phyloP scores from a whole-genome alignment of 1,140 invertebrate genomes.

The Polypedilum pembai region DNA sequence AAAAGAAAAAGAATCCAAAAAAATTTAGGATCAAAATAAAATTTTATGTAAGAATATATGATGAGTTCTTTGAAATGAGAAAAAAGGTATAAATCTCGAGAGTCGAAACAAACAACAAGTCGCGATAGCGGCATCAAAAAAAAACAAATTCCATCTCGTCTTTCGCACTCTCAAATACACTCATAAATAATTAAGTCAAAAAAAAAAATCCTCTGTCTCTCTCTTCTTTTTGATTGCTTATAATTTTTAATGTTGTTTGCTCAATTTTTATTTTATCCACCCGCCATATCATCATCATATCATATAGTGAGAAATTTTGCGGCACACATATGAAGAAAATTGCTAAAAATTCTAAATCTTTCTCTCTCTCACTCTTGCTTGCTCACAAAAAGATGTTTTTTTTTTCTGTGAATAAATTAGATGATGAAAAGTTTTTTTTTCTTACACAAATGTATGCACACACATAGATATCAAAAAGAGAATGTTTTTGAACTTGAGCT shows the following conservation, averaged over 20 bases:
- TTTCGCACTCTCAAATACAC: constrained; percentile 10
- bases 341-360: not conserved
- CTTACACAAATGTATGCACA: not conserved
- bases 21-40: too few relatives aligned
- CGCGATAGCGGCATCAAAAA: not conserved
- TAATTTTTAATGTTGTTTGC: not conserved
- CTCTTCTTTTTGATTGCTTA: not conserved
- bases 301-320: not conserved
- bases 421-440: not conserved
- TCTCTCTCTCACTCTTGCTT: too few relatives aligned
- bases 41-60: too few relatives aligned
- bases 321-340: not conserved
- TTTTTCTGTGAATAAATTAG: not conserved
- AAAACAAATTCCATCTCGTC: constrained; percentile 4
- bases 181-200: constrained; percentile 19
- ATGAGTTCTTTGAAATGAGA: too few relatives aligned
- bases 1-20: too few relatives aligned
- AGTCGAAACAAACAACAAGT: too few relatives aligned
- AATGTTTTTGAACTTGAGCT: not conserved
- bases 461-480: not conserved
- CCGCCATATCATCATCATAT: not conserved
- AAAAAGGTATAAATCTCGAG: too few relatives aligned
- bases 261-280: too few relatives aligned
- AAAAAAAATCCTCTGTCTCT: not conserved
- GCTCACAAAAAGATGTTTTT: not conserved